These are phyloP conservation scores for Seriola aureovittata DNA, from an alignment of 2,113 vertebrate species.

Conservation along the genomic window DNA sequence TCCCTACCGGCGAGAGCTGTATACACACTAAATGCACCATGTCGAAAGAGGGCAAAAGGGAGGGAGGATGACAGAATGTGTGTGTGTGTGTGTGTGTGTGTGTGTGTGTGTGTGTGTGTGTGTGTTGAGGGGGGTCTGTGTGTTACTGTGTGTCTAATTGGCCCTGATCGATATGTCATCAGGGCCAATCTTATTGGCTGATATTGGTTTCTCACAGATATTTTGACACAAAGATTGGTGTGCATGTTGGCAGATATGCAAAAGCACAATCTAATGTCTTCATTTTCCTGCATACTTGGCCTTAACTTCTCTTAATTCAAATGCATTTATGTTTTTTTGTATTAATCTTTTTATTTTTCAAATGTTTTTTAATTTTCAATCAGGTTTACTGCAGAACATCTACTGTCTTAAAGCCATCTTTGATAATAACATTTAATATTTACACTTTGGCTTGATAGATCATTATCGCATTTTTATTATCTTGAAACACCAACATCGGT, in stretches of 20 bases:
- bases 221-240: conserved; percentile 5
- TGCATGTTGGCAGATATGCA: conserved; percentile 6
- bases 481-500: background rate
- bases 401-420: background rate
- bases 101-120: conserved; percentile 16
- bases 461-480: background rate
- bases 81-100: conserved; percentile 35
- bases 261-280: background rate
- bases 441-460: background rate
- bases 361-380: background rate
- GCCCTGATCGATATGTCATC: conserved; percentile 56
- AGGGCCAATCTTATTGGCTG: background rate
- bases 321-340: background rate
- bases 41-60: conserved; percentile 60
- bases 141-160: conserved; percentile 32
- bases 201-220: conserved; percentile 22
- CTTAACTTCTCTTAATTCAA: background rate
- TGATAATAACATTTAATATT: background rate
- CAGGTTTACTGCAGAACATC: background rate
- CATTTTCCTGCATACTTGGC: background rate
- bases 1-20: conserved; percentile 90
- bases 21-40: conserved; percentile 74
- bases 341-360: background rate
- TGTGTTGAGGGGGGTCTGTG: background rate
- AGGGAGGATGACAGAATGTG: conserved; percentile 38